These are phyloP conservation scores for Cheilinus undulatus DNA, from an alignment of 2,113 vertebrate genomes.

Conservation along the genomic window DNA sequence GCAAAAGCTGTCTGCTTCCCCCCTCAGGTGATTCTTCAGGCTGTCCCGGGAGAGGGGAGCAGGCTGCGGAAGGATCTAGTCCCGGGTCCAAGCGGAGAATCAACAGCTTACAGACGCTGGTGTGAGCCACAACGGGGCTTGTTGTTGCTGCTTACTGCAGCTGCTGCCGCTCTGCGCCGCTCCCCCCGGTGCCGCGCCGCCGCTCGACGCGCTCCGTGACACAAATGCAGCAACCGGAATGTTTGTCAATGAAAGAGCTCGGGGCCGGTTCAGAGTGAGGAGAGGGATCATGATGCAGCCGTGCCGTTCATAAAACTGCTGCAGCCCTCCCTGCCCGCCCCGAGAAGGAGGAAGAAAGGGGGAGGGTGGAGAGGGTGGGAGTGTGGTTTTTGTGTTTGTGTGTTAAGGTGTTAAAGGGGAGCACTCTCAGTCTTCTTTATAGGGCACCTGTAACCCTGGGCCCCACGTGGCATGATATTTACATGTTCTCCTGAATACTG, in stretches of 20 bases:
- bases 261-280: slow-evolving; percentile 31
- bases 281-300: slow-evolving; percentile 65
- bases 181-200: slow-evolving; percentile 43
- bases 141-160: slow-evolving; percentile 34
- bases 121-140: slow-evolving; percentile 26
- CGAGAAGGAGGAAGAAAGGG: slow-evolving; percentile 35
- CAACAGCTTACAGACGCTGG: slow-evolving; percentile 64
- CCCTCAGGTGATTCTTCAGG: slow-evolving; percentile 30
- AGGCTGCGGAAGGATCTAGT: slow-evolving; percentile 16
- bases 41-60: slow-evolving; percentile 55
- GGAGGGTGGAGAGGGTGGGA: background rate
- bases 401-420: background rate
- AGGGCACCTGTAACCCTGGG: slow-evolving; percentile 67
- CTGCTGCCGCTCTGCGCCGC: slow-evolving; percentile 43
- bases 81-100: slow-evolving; percentile 56
- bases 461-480: slow-evolving; percentile 75
- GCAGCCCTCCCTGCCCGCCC: slow-evolving; percentile 79
- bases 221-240: slow-evolving; percentile 69
- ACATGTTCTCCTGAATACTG: slow-evolving; percentile 56
- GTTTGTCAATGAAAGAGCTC: slow-evolving; percentile 71
- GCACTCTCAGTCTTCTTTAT: slow-evolving; percentile 8
- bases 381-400: background rate
- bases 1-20: slow-evolving; percentile 25
- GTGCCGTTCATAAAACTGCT: slow-evolving; percentile 75
- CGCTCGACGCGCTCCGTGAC: slow-evolving; percentile 63